phyloP scores from a whole-genome alignment of 2,797 vertebrate genomes.

The Microhierax caerulescens region DNA sequence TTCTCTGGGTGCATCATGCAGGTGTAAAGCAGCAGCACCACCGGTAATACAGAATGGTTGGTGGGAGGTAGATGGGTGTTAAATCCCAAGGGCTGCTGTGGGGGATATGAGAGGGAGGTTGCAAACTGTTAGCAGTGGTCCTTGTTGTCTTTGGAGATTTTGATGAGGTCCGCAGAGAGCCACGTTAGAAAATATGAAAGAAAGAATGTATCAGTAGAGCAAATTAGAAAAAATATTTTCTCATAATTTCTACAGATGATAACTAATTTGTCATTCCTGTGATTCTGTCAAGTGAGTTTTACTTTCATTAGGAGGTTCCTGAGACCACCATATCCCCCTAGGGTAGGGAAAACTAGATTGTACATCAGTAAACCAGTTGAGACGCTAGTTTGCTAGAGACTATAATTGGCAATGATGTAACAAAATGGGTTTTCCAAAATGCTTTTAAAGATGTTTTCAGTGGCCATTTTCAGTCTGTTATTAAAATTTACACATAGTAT shows the following conservation, averaged over 20 bases:
- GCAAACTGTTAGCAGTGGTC: not conserved
- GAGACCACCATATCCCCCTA: not conserved
- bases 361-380: not conserved
- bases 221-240: not conserved
- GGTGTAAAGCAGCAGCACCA: not conserved
- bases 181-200: not conserved
- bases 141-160: not conserved
- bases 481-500: not conserved
- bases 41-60: fast-evolving
- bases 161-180: not conserved
- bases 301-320: not conserved
- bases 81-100: not conserved
- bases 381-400: not conserved
- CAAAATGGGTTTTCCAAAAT: not conserved
- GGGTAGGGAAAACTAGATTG: not conserved
- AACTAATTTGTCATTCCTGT: not conserved
- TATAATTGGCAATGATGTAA: not conserved
- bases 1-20: not conserved
- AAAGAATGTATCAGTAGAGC: not conserved
- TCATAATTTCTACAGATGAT: not conserved
- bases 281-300: not conserved
- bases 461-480: not conserved
- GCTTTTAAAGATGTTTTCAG: not conserved
- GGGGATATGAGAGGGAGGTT: not conserved
- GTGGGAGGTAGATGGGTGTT: not conserved